Base-by-base conservation (phyloP, 1,140 invertebrate species). In the Augochlora pura region DNA sequence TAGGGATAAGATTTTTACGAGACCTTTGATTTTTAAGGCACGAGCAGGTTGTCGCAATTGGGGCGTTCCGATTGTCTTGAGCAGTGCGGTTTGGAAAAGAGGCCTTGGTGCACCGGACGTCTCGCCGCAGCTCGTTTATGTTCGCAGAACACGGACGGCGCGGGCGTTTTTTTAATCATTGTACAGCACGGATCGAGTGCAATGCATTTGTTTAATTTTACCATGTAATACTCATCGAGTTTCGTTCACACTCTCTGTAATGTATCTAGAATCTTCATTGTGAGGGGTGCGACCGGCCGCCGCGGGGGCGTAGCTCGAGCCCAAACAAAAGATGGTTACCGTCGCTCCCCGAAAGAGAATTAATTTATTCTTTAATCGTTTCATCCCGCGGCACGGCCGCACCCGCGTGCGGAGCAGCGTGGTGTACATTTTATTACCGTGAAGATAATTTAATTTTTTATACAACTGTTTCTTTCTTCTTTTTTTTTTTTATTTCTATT, bases 171-270 rank as follows among this genome's bases (percentile, higher is more conserved):
- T 73, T 38, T 32, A 64, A 73, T 32, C 9, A 49, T 59, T 82
- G 67, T 68, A 73, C 54, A 80, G 63, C 78, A 80, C 65, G 38
- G 78, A 80, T 68, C 59, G 42, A 85, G 76, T 74, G 74, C 72
- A 80, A 77, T 84, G 72, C 73, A 81, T 83, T 85, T 83, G 64
- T 21, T 78, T 83, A 65, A n/a, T 82, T 78, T 67, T 72, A 81
- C 77, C 63, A 60, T 82, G 59, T 82, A 86, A 86, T 86, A 86
- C 83, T 86, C 84, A 72, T 75, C 60, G 63, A 60, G 54, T 70
- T 78, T 74, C 49, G 62, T 62, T 63, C n/a, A 6, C 49, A 66
- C 76, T 76, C 65, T 79, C 63, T 79, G 46, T 66, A 73, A 57
- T 66, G n/a, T 79, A 67, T 46, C n/a, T 49, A 38, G 23, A 73